A percentile compares a stretch with the other conserved stretches of the same genome.
These are phyloP conservation scores for Lycorma delicatula DNA, from an alignment of 1,140 invertebrate genomes.

Conservation along the genomic window DNA sequence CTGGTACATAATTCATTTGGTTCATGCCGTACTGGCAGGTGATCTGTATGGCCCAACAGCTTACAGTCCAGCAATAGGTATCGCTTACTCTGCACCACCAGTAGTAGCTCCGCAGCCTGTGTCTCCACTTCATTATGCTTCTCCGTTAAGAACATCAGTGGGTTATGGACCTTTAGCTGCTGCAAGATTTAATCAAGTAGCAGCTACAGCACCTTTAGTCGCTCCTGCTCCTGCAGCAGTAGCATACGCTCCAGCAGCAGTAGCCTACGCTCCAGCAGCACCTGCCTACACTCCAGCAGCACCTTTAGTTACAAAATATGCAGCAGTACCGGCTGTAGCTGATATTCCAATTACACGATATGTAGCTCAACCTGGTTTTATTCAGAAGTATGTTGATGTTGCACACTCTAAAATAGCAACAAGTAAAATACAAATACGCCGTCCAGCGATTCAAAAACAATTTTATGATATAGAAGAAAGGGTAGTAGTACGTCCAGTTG, in stretches of 20 bases:
- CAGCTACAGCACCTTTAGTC: not conserved
- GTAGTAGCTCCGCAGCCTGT: not conserved
- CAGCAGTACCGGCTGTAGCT: slow-evolving; percentile 39
- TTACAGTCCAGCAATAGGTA: not conserved
- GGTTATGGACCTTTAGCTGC: slow-evolving; percentile 25
- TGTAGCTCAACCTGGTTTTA: slow-evolving; percentile 42
- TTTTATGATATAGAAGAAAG: slow-evolving; percentile 57
- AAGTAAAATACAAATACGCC: slow-evolving; percentile 44
- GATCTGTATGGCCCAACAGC: not conserved
- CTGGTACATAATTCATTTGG: too few relatives aligned
- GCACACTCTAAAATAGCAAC: slow-evolving; percentile 44
- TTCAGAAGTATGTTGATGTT: slow-evolving; percentile 46
- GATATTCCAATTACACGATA: slow-evolving; percentile 44
- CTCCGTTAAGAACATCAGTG: slow-evolving; percentile 16
- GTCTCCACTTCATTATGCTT: slow-evolving; percentile 10
- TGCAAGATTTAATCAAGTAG: not conserved
- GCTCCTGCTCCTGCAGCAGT: slow-evolving; percentile 13
- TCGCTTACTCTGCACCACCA: not conserved
- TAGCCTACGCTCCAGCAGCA: slow-evolving; percentile 27
- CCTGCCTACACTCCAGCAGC: slow-evolving; percentile 34
- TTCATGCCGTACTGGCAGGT: not conserved
- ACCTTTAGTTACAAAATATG: not conserved
- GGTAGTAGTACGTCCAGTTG: slow-evolving; percentile 50
- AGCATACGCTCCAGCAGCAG: slow-evolving; percentile 34
- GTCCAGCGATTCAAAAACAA: slow-evolving; percentile 54